Conservation (phyloP, 2,888 invertebrate species). For the Lasioglossum villosulum region DNA sequence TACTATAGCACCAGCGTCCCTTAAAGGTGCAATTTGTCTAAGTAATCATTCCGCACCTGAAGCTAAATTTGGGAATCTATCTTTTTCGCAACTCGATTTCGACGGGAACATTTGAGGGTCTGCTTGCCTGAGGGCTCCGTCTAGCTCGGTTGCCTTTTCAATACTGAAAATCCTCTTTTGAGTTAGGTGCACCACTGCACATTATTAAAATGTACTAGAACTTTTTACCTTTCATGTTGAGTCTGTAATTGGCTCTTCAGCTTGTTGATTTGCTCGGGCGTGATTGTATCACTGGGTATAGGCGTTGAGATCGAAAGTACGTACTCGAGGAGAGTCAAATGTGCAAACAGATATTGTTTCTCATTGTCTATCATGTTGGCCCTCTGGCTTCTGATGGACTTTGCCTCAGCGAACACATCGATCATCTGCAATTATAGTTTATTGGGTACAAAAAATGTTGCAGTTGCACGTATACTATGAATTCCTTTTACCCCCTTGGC, state of each 20-base stretch:
- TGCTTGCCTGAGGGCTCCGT: constrained; percentile 80
- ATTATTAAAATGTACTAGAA: background rate
- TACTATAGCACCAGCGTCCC: background rate
- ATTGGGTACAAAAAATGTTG: background rate
- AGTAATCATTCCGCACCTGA: constrained; percentile 74
- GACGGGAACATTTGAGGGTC: constrained; percentile 55
- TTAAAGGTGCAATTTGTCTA: background rate
- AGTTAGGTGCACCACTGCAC: background rate
- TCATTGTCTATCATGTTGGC: constrained; percentile 79
- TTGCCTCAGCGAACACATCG: constrained; percentile 71
- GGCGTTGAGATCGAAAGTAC: constrained; percentile 81
- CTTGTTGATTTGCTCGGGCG: constrained; percentile 73
- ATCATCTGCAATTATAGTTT: constrained; percentile 62
- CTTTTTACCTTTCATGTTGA: constrained; percentile 79
- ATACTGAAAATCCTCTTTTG: constrained; percentile 67
- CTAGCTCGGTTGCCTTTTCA: constrained; percentile 83
- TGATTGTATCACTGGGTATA: constrained; percentile 80
- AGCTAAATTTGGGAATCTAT: constrained; percentile 82
- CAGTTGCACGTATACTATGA: background rate
- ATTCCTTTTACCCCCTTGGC: constrained; percentile 77
- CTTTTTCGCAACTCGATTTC: constrained; percentile 78
- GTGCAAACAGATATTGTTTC: constrained; percentile 85
- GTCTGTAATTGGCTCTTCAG: constrained; percentile 74
- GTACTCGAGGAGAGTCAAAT: constrained; percentile 84
- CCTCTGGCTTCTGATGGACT: constrained; percentile 70